These are phyloP conservation scores for Galeopsomyia nigrocyanea DNA, from an alignment of 2,888 invertebrate genomes.

Conservation along the genomic window DNA sequence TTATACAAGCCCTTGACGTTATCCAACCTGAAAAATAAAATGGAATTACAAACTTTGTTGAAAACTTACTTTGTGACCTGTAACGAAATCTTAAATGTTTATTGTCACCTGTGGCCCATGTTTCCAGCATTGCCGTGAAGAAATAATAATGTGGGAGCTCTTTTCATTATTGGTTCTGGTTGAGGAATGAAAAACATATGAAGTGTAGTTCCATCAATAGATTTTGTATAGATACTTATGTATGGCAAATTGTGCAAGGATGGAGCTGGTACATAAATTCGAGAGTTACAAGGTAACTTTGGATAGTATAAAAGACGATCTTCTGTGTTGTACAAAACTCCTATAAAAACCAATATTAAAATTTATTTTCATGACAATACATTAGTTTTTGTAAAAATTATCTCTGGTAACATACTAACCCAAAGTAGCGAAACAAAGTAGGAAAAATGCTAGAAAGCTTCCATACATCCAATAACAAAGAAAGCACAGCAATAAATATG, in stretches of 20 bases:
- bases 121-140: constrained; percentile 98
- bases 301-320: constrained; percentile 91
- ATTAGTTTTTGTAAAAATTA: background rate
- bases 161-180: constrained; percentile 75
- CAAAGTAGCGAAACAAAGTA: constrained; percentile 79
- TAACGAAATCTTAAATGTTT: constrained; percentile 12
- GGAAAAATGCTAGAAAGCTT: constrained; percentile 78
- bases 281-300: constrained; percentile 88
- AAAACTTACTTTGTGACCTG: background rate
- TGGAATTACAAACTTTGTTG: background rate
- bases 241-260: constrained; percentile 88
- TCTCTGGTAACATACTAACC: constrained; percentile 68
- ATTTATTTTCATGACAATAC: constrained; percentile 11
- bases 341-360: constrained; percentile 69
- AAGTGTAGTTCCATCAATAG: constrained; percentile 81
- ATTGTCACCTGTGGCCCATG: constrained; percentile 86
- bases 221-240: constrained; percentile 84
- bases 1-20: constrained; percentile 90
- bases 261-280: constrained; percentile 89
- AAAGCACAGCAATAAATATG: constrained; percentile 81
- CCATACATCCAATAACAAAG: constrained; percentile 89
- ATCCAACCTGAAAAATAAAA: constrained; percentile 74
- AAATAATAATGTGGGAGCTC: constrained; percentile 87
- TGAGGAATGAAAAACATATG: constrained; percentile 89
- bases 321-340: constrained; percentile 87